Base-by-base conservation (phyloP, 1,140 invertebrate species). In the Dolichoris vasculosae region DNA sequence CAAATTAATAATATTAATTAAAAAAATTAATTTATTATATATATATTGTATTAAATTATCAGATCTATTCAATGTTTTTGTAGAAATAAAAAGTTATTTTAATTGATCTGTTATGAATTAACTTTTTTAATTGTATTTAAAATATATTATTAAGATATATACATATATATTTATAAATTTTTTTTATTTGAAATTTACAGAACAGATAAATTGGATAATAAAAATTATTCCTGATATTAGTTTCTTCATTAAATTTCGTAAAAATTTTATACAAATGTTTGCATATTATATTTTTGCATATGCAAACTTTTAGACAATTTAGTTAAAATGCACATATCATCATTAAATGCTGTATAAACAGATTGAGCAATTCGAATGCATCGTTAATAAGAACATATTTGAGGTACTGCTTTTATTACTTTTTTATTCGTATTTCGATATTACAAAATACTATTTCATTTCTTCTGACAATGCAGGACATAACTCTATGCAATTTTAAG, bases 271-370 rank as follows among this genome's bases (percentile, higher is more conserved):
- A 8, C n/a, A 6, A 63, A 6, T 63, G 2, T 26, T 63, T n/a
- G 2, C 23, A n/a, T n/a, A 63, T 69, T 69, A 38, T 38, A 15
- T 38, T 75, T 75, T 35, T 75, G 51, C 69, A 51, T 23, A 48
- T 35, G 43, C 35, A 43, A 32, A 17, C 82, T 32, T 76, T 64
- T 64, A 46, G 15, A 64, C 2, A 40, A 59, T 67, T 64, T 23
- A 48, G 40, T 67, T 48, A n/a, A 83, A 55, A 48, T 67, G 73
- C 82, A 64, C 46, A 38, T 77, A 77, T 83, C 83, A 78, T 51
- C 59, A 84, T 84, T 84, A 77, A 84, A 84, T 78, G 75, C 55
- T 35, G 26, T 84, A 46, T 67, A 84, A 78, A 84, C 59, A 77
- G 40, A 78, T 84, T 84, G 63, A 9, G 48, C 46, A 84, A 84